A percentile compares a stretch with the other conserved stretches of the same genome.
Evolutionary conservation across 1,140 invertebrate species (phyloP).

Genomic region (Monomorium pharaonis): DNA sequence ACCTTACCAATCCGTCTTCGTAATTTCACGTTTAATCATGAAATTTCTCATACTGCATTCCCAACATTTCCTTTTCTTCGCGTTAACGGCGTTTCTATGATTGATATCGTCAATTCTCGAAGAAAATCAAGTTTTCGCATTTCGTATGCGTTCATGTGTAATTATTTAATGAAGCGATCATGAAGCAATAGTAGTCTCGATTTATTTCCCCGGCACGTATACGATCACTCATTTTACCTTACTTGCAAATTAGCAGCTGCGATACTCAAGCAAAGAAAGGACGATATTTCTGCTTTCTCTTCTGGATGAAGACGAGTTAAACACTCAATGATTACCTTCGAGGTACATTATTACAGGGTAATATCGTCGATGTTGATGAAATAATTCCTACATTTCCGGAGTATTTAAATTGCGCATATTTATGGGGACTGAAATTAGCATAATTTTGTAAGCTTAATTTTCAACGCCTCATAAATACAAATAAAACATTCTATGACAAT

Average conservation of each 20-base stretch:
- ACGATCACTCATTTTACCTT: neutral
- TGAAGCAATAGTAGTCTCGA: conserved; percentile 22
- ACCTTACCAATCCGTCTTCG: conserved; percentile 57
- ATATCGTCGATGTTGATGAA: neutral
- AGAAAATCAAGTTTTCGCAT: conserved; percentile 27
- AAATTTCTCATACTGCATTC: neutral
- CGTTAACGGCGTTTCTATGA: neutral
- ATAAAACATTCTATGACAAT: neutral
- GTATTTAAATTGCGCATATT: neutral
- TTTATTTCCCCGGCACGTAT: conserved; percentile 26
- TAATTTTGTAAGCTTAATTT: neutral
- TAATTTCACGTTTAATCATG: conserved; percentile 53
- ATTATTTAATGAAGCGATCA: conserved; percentile 41
- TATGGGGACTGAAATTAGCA: neutral
- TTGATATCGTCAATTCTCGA: conserved; percentile 14
- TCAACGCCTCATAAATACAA: neutral
- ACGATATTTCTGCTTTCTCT: conserved; percentile 13
- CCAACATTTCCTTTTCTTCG: neutral
- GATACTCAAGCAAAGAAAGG: conserved; percentile 13
- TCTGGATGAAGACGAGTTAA: conserved; percentile 22
- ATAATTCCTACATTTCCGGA: neutral
- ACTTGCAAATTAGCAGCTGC: conserved; percentile 23
- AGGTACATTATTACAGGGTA: conserved; percentile 2
- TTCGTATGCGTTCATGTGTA: neutral
- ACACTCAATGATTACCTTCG: neutral